A percentile compares a stretch with the other conserved stretches of the same genome.
Evolutionary conservation across 2,113 vertebrate genomes (phyloP).

Genomic region (Progne subis): DNA sequence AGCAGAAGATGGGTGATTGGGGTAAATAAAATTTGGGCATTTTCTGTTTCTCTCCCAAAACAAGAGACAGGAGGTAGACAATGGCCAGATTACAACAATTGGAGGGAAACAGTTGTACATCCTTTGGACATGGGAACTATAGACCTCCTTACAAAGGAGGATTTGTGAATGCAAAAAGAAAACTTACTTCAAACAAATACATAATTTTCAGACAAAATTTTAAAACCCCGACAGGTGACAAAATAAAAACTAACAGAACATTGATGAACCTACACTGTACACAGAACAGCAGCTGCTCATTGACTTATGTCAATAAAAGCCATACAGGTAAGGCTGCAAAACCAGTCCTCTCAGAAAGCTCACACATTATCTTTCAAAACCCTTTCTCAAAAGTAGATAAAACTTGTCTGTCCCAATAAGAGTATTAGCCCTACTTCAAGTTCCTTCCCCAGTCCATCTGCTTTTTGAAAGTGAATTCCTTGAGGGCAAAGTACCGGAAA

Average conservation of each 20-base stretch:
- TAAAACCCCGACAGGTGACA: not conserved
- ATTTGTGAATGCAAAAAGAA: not conserved
- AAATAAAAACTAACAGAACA: not conserved
- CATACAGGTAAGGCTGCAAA: not conserved
- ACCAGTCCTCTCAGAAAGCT: not conserved
- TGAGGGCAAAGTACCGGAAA: not conserved
- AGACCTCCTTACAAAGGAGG: not conserved
- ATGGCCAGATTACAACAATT: not conserved
- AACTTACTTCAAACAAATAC: not conserved
- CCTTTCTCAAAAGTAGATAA: not conserved
- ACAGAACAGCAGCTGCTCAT: not conserved
- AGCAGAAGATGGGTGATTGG: not conserved
- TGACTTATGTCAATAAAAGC: not conserved
- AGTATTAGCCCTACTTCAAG: not conserved
- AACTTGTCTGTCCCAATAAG: not conserved
- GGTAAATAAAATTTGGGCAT: not conserved
- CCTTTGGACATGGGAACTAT: not conserved
- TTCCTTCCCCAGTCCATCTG: not conserved
- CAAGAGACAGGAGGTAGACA: not conserved
- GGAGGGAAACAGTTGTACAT: not conserved
- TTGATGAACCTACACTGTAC: not conserved
- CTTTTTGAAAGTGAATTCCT: not conserved
- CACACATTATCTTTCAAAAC: not conserved
- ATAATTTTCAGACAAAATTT: not conserved
- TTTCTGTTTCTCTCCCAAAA: not conserved